Conservation (phyloP, 2,113 vertebrate genomes). For the Beaufortia kweichowensis region DNA sequence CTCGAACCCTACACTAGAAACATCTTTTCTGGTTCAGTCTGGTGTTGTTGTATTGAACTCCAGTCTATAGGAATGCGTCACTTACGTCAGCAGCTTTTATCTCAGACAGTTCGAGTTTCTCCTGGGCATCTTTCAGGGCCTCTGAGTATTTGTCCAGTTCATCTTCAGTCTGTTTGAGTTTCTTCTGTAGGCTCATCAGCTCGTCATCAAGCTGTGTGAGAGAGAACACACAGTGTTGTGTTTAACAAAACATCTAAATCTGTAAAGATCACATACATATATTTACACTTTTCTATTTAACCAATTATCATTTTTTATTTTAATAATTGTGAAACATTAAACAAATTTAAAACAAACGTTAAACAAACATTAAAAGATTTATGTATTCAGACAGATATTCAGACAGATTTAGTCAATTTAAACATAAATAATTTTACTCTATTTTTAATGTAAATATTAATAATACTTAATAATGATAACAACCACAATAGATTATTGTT, state of each 20-base stretch:
- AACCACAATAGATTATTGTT: too few relatives aligned
- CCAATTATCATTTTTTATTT: too few relatives aligned
- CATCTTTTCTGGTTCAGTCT: not conserved
- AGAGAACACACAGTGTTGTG: too few relatives aligned
- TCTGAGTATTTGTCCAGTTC: conserved; percentile 85
- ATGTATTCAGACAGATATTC: too few relatives aligned
- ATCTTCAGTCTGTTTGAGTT: conserved; percentile 84
- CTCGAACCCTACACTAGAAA: not conserved
- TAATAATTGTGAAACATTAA: too few relatives aligned
- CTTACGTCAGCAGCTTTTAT: conserved; percentile 89
- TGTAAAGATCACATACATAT: conserved; percentile 10
- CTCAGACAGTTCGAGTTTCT: conserved; percentile 89
- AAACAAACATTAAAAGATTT: too few relatives aligned
- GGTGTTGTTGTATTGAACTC: conserved; percentile 8
- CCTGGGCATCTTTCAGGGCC: conserved; percentile 87
- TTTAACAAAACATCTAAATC: too few relatives aligned
- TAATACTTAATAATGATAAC: too few relatives aligned
- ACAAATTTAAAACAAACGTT: too few relatives aligned
- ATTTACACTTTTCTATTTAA: conserved; percentile 24
- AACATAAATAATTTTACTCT: too few relatives aligned
- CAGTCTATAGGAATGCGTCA: conserved; percentile 38
- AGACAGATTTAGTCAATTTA: too few relatives aligned
- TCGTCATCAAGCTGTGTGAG: conserved; percentile 84
- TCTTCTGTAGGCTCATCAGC: conserved; percentile 86
- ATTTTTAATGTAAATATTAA: too few relatives aligned